Evolutionary conservation across 1,140 invertebrate species (phyloP).

Genomic region (Pinna nobilis): DNA sequence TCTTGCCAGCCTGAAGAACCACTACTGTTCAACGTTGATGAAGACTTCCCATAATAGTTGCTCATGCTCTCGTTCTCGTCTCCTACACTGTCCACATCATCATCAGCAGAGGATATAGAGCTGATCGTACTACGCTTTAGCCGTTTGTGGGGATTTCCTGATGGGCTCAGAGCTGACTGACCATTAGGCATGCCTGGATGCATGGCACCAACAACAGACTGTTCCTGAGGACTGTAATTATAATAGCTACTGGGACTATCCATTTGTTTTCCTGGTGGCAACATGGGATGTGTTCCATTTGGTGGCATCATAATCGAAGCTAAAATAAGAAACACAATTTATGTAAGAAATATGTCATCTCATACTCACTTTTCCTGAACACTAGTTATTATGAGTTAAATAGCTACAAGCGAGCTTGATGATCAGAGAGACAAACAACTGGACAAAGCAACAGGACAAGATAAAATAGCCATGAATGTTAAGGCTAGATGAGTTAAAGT

Average conservation of each 20-base stretch:
- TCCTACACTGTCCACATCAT: constrained; percentile 75
- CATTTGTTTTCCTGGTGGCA: constrained; percentile 82
- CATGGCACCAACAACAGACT: constrained; percentile 54
- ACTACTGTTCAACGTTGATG: constrained; percentile 73
- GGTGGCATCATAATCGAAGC: constrained; percentile 95
- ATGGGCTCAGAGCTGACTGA: constrained; percentile 65
- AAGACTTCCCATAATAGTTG: constrained; percentile 80
- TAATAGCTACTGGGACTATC: constrained; percentile 93
- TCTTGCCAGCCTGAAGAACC: constrained; percentile 79
- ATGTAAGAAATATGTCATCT: neutral
- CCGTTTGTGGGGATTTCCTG: constrained; percentile 76
- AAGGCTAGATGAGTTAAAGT: too few species aligned
- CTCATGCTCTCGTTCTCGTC: constrained; percentile 73
- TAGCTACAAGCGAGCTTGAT: too few species aligned
- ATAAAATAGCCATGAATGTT: too few species aligned
- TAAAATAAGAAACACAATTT: constrained; percentile 77
- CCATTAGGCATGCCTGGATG: constrained; percentile 69
- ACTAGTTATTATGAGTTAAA: too few species aligned
- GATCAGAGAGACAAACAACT: too few species aligned
- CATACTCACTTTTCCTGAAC: too few species aligned
- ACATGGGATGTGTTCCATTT: constrained; percentile 79
- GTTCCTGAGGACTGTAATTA: constrained; percentile 88
- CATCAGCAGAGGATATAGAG: constrained; percentile 78
- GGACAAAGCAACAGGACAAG: too few species aligned
- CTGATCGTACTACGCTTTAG: constrained; percentile 75